Evolutionary conservation across 2,888 invertebrate genomes (phyloP).

Genomic region (Hylaea fasciaria): DNA sequence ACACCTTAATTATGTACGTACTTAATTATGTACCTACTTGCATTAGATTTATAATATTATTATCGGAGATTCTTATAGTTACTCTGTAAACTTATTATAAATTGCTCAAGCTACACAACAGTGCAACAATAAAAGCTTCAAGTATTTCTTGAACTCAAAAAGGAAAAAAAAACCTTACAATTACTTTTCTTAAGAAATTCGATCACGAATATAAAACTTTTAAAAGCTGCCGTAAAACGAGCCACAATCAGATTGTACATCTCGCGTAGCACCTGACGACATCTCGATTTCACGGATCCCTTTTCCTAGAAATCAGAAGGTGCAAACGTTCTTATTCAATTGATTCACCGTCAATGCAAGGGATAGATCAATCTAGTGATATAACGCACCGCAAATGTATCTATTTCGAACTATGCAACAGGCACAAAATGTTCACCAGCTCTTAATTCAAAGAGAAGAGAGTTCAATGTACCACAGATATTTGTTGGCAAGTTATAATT

Average conservation of each 20-base stretch:
- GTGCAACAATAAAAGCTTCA: constrained; percentile 29
- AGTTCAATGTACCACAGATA: constrained; percentile 13
- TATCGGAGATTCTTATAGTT: no score
- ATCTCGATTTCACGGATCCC: constrained; percentile 63
- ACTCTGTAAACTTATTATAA: no score
- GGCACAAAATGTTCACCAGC: constrained; percentile 6
- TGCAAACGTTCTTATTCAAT: constrained; percentile 71
- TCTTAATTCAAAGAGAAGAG: constrained; percentile 1
- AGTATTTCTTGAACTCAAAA: constrained; percentile 27
- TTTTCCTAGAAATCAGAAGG: constrained; percentile 71
- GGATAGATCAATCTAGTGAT: constrained; percentile 69
- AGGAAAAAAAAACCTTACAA: not conserved
- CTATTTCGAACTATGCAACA: constrained; percentile 22
- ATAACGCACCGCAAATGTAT: constrained; percentile 65
- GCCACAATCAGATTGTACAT: constrained; percentile 63
- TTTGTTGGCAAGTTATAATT: constrained; percentile 8
- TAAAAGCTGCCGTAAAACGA: constrained; percentile 50
- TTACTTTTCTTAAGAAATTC: constrained; percentile 36
- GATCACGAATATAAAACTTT: constrained; percentile 39
- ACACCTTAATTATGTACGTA: no score
- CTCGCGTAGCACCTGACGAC: constrained; percentile 70
- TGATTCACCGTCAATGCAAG: constrained; percentile 60
- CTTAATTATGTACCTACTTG: no score
- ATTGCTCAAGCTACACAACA: no score
- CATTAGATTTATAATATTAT: no score